Evolutionary conservation across 2,797 vertebrate genomes (phyloP).

Genomic region (Ctenopoma multispine): DNA sequence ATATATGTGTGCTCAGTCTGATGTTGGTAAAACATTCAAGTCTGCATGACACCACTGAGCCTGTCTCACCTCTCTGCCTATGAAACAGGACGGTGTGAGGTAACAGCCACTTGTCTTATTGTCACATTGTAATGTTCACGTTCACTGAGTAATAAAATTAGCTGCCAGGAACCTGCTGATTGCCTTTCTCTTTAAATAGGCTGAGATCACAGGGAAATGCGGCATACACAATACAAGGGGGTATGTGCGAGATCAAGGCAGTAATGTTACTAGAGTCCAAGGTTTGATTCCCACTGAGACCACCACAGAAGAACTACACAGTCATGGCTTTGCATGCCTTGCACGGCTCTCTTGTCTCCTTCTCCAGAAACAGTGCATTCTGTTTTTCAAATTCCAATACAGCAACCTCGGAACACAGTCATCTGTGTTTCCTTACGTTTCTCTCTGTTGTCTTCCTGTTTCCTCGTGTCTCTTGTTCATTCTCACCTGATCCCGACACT

Average conservation of each 20-base stretch:
- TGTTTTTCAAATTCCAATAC: too few relatives aligned
- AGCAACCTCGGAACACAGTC: too few relatives aligned
- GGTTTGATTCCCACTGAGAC: neutral
- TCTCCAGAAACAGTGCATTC: too few relatives aligned
- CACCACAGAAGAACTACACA: neutral
- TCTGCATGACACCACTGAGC: neutral
- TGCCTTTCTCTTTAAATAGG: constrained; percentile 4
- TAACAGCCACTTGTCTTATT: neutral
- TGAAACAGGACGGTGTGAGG: constrained; percentile 1
- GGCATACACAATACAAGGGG: neutral
- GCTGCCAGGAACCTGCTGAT: neutral
- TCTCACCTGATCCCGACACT: too few relatives aligned
- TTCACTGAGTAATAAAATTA: constrained; percentile 21
- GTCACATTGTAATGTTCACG: constrained; percentile 19
- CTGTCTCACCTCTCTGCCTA: neutral
- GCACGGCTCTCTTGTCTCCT: too few relatives aligned
- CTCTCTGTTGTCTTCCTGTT: too few relatives aligned
- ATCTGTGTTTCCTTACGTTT: too few relatives aligned
- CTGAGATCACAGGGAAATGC: neutral
- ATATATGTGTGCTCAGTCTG: too few relatives aligned
- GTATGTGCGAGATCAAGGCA: neutral
- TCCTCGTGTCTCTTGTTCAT: too few relatives aligned
- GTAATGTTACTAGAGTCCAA: neutral
- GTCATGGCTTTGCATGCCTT: neutral
- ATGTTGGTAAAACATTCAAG: neutral